phyloP scores from a whole-genome alignment of 2,888 invertebrate genomes.

The Tholera decimalis region DNA sequence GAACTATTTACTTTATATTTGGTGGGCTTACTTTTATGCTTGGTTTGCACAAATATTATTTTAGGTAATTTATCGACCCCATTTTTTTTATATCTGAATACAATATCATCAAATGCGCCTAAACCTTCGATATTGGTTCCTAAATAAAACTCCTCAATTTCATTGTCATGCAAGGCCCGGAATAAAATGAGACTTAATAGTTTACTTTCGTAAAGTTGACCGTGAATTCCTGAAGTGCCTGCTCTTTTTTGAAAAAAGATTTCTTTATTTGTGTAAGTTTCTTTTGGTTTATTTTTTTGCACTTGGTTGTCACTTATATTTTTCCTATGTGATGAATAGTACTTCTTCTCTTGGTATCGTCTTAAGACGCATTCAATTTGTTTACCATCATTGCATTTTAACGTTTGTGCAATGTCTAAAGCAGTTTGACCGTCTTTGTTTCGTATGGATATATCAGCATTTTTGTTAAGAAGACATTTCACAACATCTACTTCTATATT shows the following conservation, averaged over 20 bases:
- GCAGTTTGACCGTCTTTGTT: conserved; percentile 56
- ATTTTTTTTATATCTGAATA: conserved; percentile 50
- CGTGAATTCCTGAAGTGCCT: conserved; percentile 50
- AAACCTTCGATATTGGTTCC: conserved; percentile 45
- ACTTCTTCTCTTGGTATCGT: background rate
- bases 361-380: conserved; percentile 8
- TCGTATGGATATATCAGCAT: conserved; percentile 41
- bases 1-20: conserved; percentile 36
- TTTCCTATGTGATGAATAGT: too few species aligned
- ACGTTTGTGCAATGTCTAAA: conserved; percentile 51
- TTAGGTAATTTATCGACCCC: conserved; percentile 12
- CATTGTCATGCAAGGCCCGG: conserved; percentile 36
- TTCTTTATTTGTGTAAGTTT: too few species aligned
- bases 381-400: conserved; percentile 4
- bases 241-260: too few species aligned
- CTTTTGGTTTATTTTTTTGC: too few species aligned
- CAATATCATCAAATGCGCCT: conserved; percentile 62
- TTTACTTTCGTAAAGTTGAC: conserved; percentile 61
- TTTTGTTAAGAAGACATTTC: conserved; percentile 43
- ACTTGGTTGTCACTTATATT: too few species aligned
- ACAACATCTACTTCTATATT: conserved; percentile 50
- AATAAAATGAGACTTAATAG: conserved; percentile 52
- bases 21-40: conserved; percentile 48
- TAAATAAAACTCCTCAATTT: conserved; percentile 37
- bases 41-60: conserved; percentile 59